phyloP scores from a whole-genome alignment of 1,140 invertebrate species.

The Drosophila chauvacae region DNA sequence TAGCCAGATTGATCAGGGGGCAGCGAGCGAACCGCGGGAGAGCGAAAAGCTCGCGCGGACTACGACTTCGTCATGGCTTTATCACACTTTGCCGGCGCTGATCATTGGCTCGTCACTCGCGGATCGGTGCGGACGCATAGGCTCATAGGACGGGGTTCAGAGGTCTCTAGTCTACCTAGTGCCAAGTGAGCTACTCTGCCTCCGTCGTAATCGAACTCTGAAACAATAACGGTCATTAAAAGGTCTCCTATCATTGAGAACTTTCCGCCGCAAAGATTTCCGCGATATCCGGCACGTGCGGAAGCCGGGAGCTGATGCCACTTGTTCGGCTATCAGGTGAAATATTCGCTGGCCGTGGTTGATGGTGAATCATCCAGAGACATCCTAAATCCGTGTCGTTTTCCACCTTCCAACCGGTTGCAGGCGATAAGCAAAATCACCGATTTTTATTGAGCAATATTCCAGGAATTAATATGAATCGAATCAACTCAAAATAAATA shows the following conservation, averaged over 20 bases:
- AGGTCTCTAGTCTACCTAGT: neutral
- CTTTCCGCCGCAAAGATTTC: conserved; percentile 46
- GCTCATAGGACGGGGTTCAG: conserved; percentile 14
- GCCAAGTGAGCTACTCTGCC: neutral
- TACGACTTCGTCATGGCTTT: conserved; percentile 64
- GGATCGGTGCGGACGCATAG: conserved; percentile 51
- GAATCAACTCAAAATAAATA: neutral
- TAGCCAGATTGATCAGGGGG: conserved; percentile 32
- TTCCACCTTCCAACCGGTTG: conserved; percentile 34
- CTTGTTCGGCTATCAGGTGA: conserved; percentile 33
- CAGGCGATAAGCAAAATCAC: conserved; percentile 15
- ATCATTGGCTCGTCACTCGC: conserved; percentile 68
- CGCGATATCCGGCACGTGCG: conserved; percentile 46
- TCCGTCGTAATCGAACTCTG: conserved; percentile 22
- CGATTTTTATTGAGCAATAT: conserved; percentile 9
- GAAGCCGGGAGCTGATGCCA: conserved; percentile 19
- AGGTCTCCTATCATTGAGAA: conserved; percentile 34
- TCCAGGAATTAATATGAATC: conserved; percentile 18
- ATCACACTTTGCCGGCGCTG: conserved; percentile 45
- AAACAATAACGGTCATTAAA: conserved; percentile 47
- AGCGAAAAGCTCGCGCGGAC: conserved; percentile 38
- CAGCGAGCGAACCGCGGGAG: neutral
- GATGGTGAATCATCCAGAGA: conserved; percentile 34
- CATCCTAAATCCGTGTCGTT: conserved; percentile 49
- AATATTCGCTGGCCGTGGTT: conserved; percentile 3